Percentiles rank a stretch among this genome's conserved stretches.
phyloP scores from a whole-genome alignment of 2,113 vertebrate species.

The Amphilophus citrinellus region DNA sequence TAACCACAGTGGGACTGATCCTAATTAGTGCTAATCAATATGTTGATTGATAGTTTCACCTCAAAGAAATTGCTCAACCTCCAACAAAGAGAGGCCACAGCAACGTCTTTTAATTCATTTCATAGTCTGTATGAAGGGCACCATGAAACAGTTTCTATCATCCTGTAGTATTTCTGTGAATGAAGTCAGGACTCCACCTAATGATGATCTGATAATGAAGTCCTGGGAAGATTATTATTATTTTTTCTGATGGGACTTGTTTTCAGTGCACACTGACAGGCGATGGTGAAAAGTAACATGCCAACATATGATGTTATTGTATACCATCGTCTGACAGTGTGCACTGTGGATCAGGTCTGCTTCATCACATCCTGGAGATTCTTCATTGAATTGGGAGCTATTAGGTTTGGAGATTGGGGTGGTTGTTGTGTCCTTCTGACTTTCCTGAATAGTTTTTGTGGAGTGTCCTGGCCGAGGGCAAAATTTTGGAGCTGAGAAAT shows the following conservation, averaged over 20 bases:
- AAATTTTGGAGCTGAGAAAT: not conserved
- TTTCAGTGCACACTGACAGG: too few species aligned
- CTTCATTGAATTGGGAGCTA: not conserved
- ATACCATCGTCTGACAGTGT: too few species aligned
- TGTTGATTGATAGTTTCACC: constrained; percentile 73
- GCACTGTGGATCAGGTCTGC: not conserved
- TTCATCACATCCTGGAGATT: not conserved
- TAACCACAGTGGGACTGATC: constrained; percentile 70
- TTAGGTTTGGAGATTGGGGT: not conserved
- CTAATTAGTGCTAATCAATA: constrained; percentile 77
- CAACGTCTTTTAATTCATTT: constrained; percentile 1
- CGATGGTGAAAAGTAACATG: not conserved
- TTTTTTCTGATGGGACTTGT: not conserved
- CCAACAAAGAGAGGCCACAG: constrained; percentile 32
- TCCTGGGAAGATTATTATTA: not conserved
- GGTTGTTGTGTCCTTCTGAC: not conserved
- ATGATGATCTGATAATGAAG: not conserved
- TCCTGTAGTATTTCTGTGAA: not conserved
- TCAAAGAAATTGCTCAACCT: constrained; percentile 35
- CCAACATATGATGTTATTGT: not conserved
- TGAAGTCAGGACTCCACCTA: not conserved
- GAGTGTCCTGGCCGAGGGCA: not conserved
- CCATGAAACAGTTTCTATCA: not conserved
- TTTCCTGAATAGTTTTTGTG: not conserved
- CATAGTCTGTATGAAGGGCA: not conserved